Percentiles rank a stretch among this genome's conserved stretches.
Evolutionary conservation across 2,113 vertebrate species (phyloP).

Genomic region (Oryzias melastigma): DNA sequence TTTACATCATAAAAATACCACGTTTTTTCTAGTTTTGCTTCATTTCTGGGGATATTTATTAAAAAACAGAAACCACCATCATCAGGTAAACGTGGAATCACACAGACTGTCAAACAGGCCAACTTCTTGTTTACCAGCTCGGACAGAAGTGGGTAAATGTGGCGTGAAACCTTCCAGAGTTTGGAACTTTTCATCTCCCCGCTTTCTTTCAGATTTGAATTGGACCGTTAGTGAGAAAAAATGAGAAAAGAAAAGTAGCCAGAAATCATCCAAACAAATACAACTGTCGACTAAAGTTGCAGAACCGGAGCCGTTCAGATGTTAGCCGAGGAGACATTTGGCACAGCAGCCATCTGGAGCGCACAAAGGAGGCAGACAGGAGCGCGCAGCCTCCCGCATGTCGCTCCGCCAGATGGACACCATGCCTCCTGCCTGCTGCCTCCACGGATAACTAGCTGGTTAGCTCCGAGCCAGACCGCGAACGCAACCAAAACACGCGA

Average conservation of each 20-base stretch:
- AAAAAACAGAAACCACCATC: no score
- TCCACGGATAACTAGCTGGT: conserved; percentile 68
- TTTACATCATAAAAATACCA: no score
- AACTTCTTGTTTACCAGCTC: conserved; percentile 33
- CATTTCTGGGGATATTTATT: neutral
- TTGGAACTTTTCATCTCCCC: no score
- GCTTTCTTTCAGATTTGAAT: no score
- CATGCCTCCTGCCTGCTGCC: conserved; percentile 57
- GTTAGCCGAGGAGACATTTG: neutral
- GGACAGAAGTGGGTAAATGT: neutral
- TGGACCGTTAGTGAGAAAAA: neutral
- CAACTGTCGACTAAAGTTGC: neutral
- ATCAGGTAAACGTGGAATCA: neutral
- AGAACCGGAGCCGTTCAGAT: no score
- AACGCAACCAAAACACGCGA: conserved; percentile 57
- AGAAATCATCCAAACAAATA: neutral
- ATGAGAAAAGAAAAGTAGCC: neutral
- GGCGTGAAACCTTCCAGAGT: neutral
- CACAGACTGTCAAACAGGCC: conserved; percentile 13
- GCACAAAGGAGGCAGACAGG: conserved; percentile 61
- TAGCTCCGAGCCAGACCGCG: conserved; percentile 73
- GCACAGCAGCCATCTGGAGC: conserved; percentile 52
- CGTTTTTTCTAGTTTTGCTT: neutral
- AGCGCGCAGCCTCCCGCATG: conserved; percentile 54
- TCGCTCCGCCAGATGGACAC: conserved; percentile 77